Evolutionary conservation across 2,797 vertebrate genomes (phyloP).

Genomic region (Takifugu ocellatus): DNA sequence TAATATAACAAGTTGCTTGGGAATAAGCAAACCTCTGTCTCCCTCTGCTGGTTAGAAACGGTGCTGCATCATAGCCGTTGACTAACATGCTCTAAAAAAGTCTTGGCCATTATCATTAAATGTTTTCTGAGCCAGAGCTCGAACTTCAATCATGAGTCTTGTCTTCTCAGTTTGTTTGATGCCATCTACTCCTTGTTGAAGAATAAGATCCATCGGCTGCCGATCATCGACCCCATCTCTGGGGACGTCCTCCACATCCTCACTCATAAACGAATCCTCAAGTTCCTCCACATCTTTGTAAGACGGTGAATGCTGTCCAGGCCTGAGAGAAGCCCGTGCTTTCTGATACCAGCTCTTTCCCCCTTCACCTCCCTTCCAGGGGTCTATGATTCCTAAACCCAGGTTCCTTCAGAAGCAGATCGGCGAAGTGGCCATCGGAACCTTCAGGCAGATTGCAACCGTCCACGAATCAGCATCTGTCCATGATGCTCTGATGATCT

Average conservation of each 20-base stretch:
- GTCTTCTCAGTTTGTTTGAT: slow-evolving; percentile 87
- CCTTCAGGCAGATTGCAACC: slow-evolving; percentile 85
- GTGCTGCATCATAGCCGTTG: too few species aligned
- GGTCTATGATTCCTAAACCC: slow-evolving; percentile 85
- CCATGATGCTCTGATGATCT: slow-evolving; percentile 84
- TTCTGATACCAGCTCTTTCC: not conserved
- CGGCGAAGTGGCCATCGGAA: slow-evolving; percentile 85
- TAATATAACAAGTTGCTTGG: too few species aligned
- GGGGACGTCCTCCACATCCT: slow-evolving; percentile 98
- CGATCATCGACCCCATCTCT: slow-evolving; percentile 92
- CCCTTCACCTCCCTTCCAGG: slow-evolving; percentile 61
- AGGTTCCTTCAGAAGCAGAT: slow-evolving; percentile 85
- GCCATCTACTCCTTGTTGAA: slow-evolving; percentile 97
- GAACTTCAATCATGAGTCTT: not conserved
- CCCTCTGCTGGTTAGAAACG: too few species aligned
- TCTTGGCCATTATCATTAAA: too few species aligned
- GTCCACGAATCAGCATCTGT: slow-evolving; percentile 83
- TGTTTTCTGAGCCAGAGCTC: too few species aligned
- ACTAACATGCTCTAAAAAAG: too few species aligned
- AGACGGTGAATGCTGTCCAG: slow-evolving; percentile 48
- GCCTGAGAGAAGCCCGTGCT: not conserved
- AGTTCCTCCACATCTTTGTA: slow-evolving; percentile 98
- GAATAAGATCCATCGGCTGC: slow-evolving; percentile 98
- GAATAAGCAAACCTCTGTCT: too few species aligned
- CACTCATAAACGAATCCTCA: slow-evolving; percentile 99